Percentiles rank a stretch among this genome's conserved stretches.
Conservation (phyloP, 1,140 invertebrate species). For the Wiebesia pumilae region DNA sequence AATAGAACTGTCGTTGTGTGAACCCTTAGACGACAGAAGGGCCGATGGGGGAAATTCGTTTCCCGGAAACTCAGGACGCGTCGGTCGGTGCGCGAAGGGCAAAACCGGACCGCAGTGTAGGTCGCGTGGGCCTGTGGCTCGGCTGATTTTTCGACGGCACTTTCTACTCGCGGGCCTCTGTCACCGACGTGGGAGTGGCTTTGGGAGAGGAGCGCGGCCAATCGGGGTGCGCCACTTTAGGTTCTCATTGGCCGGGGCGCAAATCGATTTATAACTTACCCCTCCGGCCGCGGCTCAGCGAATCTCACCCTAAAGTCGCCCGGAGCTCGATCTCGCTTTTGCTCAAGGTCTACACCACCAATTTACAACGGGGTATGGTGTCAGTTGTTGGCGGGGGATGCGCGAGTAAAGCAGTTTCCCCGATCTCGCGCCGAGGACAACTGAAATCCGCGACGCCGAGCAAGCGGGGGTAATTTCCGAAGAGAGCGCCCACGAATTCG, state of each 20-base stretch:
- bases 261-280: slow-evolving; percentile 74
- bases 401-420: slow-evolving; percentile 19
- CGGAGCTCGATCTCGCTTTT: slow-evolving; percentile 62
- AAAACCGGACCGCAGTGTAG: too few species aligned
- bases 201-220: slow-evolving; percentile 60
- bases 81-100: too few species aligned
- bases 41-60: too few species aligned
- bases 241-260: slow-evolving; percentile 69
- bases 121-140: not conserved
- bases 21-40: too few species aligned
- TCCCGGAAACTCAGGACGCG: too few species aligned
- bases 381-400: slow-evolving; percentile 14
- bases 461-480: slow-evolving; percentile 54
- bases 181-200: slow-evolving; percentile 71
- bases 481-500: slow-evolving; percentile 55
- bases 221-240: slow-evolving; percentile 67
- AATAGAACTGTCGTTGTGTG: too few species aligned
- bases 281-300: slow-evolving; percentile 57
- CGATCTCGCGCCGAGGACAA: slow-evolving; percentile 38
- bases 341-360: slow-evolving; percentile 65
- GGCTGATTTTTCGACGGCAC: not conserved
- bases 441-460: slow-evolving; percentile 16
- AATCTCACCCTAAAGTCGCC: slow-evolving; percentile 62
- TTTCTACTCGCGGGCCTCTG: slow-evolving; percentile 54
- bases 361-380: slow-evolving; percentile 62